Base-by-base conservation (phyloP, 2,888 invertebrate genomes). In the Sylvicola cinctus region DNA sequence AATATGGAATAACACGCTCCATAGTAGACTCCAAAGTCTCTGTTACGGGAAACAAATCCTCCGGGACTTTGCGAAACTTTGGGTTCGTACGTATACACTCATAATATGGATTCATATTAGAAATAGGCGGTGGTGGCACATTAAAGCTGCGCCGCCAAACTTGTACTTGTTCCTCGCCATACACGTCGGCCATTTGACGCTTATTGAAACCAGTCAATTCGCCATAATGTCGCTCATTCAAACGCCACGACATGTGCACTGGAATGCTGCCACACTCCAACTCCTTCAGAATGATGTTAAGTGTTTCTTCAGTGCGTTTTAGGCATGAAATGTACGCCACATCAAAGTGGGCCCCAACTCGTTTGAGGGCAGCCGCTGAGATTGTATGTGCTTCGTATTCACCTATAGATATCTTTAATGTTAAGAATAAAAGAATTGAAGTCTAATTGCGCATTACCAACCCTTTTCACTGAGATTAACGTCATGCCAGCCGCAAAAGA, bases 141-240 rank as follows among this genome's bases (percentile, higher is more conserved):
- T 84, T 81, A 43, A 77, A 87, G 46, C 84, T 84, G 41, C 85
- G 68, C 39, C 85, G 68, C 87, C 87, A 87, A 48, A 83, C 80
- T 58, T 76, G 72, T 3, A 81, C 78, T 62, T 83, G 81, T 14
- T 75, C 75, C 50, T 84, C 84, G 8, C 87, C 87, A 54, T 79
- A 87, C 48, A 84, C 83, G 32, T 74, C 75, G 16, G 84, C 84
- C 4, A 85, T 85, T 58, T 85, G 84, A 0, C 78, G 70, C 55
- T 87, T 87, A 49, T 87, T 80, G 40, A 87, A 63, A n/a, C 85
- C 85, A 30, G 85, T 87, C 4, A 87, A 64, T 15, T 78, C 80
- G 37, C 87, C 87, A 45, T 87, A 87, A 51, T 87, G 87, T 41
- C 87, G 70, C 54, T 87, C 85, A 47, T 87, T 87, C 8, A 87